Evolutionary conservation across 2,797 vertebrate species (phyloP).

Genomic region (Gallinago solitaria): DNA sequence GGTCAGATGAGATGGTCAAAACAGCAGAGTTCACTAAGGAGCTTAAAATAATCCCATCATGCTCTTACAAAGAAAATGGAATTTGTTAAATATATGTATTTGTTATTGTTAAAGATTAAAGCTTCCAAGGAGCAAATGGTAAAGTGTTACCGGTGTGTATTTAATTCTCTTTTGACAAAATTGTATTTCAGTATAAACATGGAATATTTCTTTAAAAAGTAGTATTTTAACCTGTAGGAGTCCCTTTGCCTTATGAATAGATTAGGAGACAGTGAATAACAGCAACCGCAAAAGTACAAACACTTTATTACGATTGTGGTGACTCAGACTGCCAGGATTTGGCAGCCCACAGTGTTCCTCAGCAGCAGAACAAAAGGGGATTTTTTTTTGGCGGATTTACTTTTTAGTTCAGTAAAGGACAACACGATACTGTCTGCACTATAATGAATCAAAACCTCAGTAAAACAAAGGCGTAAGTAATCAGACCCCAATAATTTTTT

Average conservation of each 20-base stretch:
- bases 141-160: background rate
- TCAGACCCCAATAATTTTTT: background rate
- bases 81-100: background rate
- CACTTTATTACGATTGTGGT: constrained; percentile 60
- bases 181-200: background rate
- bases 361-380: constrained; percentile 67
- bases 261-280: constrained; percentile 47
- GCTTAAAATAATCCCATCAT: background rate
- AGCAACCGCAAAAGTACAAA: constrained; percentile 31
- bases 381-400: constrained; percentile 58
- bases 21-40: background rate
- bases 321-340: constrained; percentile 66
- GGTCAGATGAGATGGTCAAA: constrained; percentile 2
- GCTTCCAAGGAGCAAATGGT: background rate
- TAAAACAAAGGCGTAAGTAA: background rate
- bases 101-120: background rate
- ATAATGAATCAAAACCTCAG: constrained; percentile 45
- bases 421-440: constrained; percentile 49
- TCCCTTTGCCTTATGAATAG: constrained; percentile 41
- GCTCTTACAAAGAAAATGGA: background rate
- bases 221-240: constrained; percentile 30
- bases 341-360: constrained; percentile 64
- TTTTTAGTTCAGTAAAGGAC: constrained; percentile 65
- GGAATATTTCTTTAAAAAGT: constrained; percentile 21
- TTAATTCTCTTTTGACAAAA: background rate